Base-by-base conservation (phyloP, 2,797 vertebrate species). In the Dryobates pubescens region DNA sequence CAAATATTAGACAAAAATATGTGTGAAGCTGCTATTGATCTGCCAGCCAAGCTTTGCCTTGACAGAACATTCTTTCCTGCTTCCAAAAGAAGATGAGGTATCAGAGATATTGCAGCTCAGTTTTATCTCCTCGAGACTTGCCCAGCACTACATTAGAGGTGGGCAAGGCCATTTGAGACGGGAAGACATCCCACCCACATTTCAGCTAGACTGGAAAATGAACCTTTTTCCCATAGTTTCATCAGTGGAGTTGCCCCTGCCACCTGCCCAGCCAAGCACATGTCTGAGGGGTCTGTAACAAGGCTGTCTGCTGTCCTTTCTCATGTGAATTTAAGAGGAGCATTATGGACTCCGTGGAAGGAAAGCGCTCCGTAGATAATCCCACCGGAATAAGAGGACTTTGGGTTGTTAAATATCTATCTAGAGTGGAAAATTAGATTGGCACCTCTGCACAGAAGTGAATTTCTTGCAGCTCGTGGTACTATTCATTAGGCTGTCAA, bases 21-120 rank as follows among this genome's bases (percentile, higher is more conserved):
- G 53, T 69, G 73, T 94, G 94, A 96, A 90, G 79, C 81, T 88
- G 81, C 69, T 94, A 80, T 93, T 97, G 92, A 97, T 96, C 91
- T 97, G 91, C 73, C 86, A 5, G 24, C 49, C 84, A 86, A 93
- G 61, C 51, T 74, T 69, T 74, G 82, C 30, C 23, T 86, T 88
- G 91, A 79, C 95, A 94, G 65, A 82, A 68, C 7, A 6, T 38
- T 69, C 79, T 93, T 93, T 84, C 34, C 74, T 36, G 4, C 30
- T 92, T 93, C 81, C 26, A 72, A 95, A 96, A 97, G 71, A 24
- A 41, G 41, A 49, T 2, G 2, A 71, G 30, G 38, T 92, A 89
- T 95, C 89, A 93, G 94, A 95, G 64, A 77, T 45, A 71, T 38
- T 49, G 27, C 53, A 70, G 68, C 65, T 85, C 76, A 74, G 75